Evolutionary conservation across 1,140 invertebrate genomes (phyloP), one percentile per base, ranked within the genome.

Genomic region (Tribolium castaneum): DNA sequence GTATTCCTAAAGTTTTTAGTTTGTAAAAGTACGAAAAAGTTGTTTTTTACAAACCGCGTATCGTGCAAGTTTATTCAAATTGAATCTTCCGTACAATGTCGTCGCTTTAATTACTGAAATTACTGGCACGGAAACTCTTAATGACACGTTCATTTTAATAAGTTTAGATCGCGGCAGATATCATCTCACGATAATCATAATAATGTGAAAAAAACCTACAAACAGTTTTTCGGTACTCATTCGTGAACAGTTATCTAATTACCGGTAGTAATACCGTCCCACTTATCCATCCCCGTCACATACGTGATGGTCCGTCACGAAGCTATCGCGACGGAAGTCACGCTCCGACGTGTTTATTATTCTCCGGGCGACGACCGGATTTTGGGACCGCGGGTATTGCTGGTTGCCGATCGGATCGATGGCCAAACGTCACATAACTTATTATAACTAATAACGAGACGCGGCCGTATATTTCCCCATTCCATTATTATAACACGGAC

Each of bases 401-500:
- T 45, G 39, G 39, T 45, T 45, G 39, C 39, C 39, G 39, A 45
- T 45, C n/a, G 39, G 39, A 45, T 45, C 39, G 39, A 45, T 66
- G 54, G 54, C 14, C 54, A n/a, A 30, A 22, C 54, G 52, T 73
- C 71, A 73, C 30, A 73, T 73, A 73, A 50, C 13, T 54, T 50
- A 72, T 73, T 52, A 54, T 73, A 73, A 73, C 71, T 54, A 73
- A 73, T 54, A 73, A 52, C 30, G 52, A 73, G 71, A 73, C 45
- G 52, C 77, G 80, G 66, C 45, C 80, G 76, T 82, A 82, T 82
- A 82, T 82, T 81, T 76, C 19, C 76, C 75, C 9, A 78, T 79
- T 81, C 77, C 77, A 79, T 80, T 76, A 79, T 82, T 76, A 79
- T 82, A 82, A 82, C 81, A 80, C 81, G 81, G 77, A 75, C 76